phyloP scores from a whole-genome alignment of 2,797 vertebrate genomes.

The Martes flavigula region DNA sequence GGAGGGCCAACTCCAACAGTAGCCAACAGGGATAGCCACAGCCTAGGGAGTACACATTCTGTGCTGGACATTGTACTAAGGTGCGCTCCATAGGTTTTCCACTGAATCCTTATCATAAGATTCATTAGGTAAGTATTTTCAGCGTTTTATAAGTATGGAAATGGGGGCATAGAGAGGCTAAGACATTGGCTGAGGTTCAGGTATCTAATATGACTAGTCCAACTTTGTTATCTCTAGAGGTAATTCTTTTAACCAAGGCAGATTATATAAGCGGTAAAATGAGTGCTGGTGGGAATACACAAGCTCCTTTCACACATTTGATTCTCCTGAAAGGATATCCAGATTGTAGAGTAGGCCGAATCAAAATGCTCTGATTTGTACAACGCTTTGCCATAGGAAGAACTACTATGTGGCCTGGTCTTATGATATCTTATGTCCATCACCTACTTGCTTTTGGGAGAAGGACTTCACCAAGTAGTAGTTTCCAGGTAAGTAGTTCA shows the following conservation, averaged over 20 bases:
- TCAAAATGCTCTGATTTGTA: background rate
- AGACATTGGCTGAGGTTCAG: background rate
- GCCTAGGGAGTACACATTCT: background rate
- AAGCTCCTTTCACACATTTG: background rate
- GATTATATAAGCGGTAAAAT: background rate
- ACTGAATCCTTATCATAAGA: background rate
- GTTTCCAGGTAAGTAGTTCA: background rate
- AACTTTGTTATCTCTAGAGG: background rate
- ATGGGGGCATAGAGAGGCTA: background rate
- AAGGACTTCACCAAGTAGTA: background rate
- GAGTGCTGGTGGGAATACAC: background rate
- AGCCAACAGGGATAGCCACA: background rate
- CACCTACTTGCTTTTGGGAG: background rate
- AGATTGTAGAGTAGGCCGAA: background rate
- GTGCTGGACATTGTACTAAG: background rate
- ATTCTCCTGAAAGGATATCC: constrained; percentile 24
- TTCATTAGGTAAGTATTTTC: background rate
- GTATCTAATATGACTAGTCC: background rate
- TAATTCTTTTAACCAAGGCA: background rate
- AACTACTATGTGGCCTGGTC: background rate
- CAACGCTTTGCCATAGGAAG: background rate
- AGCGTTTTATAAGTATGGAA: constrained; percentile 25
- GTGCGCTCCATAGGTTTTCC: background rate
- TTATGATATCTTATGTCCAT: background rate
- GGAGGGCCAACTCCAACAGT: background rate